A percentile compares a stretch with the other conserved stretches of the same genome.
Evolutionary conservation across 1,140 invertebrate species (phyloP).

Genomic region (Zaprionus kolodkinae): DNA sequence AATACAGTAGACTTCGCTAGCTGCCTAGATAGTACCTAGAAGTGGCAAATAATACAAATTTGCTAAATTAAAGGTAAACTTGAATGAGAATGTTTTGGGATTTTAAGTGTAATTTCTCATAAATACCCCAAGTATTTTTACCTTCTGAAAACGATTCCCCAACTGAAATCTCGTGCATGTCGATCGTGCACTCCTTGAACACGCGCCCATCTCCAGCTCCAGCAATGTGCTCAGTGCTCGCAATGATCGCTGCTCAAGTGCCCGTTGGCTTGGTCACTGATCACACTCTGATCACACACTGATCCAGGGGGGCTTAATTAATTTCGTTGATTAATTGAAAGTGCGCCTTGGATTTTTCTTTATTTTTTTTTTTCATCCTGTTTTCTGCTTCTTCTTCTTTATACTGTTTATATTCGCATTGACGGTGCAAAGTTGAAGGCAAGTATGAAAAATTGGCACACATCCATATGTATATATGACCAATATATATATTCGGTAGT

Average conservation of each 20-base stretch:
- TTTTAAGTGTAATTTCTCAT: too few relatives aligned
- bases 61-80: too few relatives aligned
- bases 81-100: too few relatives aligned
- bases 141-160: too few relatives aligned
- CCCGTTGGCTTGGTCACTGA: constrained; percentile 69
- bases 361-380: background rate
- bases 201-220: constrained; percentile 5
- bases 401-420: constrained; percentile 29
- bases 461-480: background rate
- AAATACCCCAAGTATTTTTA: too few relatives aligned
- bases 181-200: background rate
- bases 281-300: constrained; percentile 44
- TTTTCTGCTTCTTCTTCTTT: constrained; percentile 5
- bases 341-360: constrained; percentile 52
- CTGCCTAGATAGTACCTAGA: too few relatives aligned
- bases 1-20: too few relatives aligned
- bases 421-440: constrained; percentile 78
- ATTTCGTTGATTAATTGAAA: constrained; percentile 83
- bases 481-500: constrained; percentile 59
- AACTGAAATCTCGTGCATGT: background rate
- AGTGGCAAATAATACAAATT: too few relatives aligned
- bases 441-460: constrained; percentile 60
- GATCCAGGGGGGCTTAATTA: constrained; percentile 62
- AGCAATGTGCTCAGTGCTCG: constrained; percentile 15
- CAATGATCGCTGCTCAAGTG: constrained; percentile 31